A percentile compares a stretch with the other conserved stretches of the same genome.
These are phyloP conservation scores for Drosophila pruinosa DNA, from an alignment of 1,140 invertebrate species.

Conservation along the genomic window DNA sequence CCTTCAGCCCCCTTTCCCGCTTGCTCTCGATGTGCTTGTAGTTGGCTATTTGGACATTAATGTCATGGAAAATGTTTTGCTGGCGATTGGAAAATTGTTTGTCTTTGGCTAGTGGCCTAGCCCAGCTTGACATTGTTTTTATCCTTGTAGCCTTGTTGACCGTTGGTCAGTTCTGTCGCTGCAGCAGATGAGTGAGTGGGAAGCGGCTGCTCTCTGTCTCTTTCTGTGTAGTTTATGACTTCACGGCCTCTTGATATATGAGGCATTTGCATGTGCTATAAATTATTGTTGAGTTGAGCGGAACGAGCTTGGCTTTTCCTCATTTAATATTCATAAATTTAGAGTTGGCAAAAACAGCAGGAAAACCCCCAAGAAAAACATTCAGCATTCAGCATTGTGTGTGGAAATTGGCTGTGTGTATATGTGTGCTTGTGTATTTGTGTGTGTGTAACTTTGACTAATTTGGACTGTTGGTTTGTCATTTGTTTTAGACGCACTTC, in stretches of 20 bases:
- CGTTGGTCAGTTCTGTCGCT: neutral
- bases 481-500: slow-evolving; percentile 61
- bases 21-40: slow-evolving; percentile 6
- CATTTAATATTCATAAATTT: slow-evolving; percentile 81
- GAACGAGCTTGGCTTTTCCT: slow-evolving; percentile 37
- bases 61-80: slow-evolving; percentile 72
- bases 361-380: slow-evolving; percentile 43
- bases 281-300: slow-evolving; percentile 50
- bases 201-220: neutral
- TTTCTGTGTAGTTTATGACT: slow-evolving; percentile 55
- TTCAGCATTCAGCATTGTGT: slow-evolving; percentile 34
- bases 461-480: slow-evolving; percentile 63
- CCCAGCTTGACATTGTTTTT: slow-evolving; percentile 51
- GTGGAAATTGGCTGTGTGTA: neutral
- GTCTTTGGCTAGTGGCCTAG: slow-evolving; percentile 36
- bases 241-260: slow-evolving; percentile 73
- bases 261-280: slow-evolving; percentile 78
- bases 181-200: neutral
- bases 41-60: slow-evolving; percentile 69
- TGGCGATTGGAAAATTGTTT: slow-evolving; percentile 79
- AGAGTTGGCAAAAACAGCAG: slow-evolving; percentile 23
- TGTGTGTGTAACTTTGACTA: slow-evolving; percentile 37
- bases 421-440: neutral
- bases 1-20: neutral
- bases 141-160: slow-evolving; percentile 34